Evolutionary conservation across 1,140 invertebrate species (phyloP), one percentile per base, ranked within the genome.

Genomic region (Bombus balteatus): DNA sequence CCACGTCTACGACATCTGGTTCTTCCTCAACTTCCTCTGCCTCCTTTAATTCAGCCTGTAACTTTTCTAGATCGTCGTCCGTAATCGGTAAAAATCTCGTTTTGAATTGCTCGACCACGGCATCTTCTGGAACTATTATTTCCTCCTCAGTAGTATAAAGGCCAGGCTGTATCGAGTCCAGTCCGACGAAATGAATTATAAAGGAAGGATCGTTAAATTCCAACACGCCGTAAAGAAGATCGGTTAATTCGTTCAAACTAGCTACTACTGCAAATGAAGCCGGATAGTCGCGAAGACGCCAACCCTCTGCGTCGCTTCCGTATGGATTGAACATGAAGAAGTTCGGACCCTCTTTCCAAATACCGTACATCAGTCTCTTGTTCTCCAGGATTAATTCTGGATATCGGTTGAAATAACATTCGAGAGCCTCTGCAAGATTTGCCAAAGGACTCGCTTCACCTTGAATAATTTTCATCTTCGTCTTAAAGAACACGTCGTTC

Each of bases 251-350:
- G 15, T 86, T 90, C 10, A 95, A 80, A 28, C 70, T 91, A 9
- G 92, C 91, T 0, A 87, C 90, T 0, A 94, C 91, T 1, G 86
- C 77, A 34, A 95, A 74, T 2, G 87, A 82, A 15, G 93, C 92
- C 0, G 94, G 91, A 34, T 85, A 43, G 13, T 81, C 86, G 6
- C 81, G 86, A 47, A 91, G 15, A 59, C 90, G 79, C 92, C 92
- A 94, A 41, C 94, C 94, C 25, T 94, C 90, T 1, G 65, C 25
- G 43, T 94, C 92, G 70, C 77, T 88, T 1, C 95, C 95, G 37
- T 95, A 95, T 57, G 93, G 91, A 91, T 95, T 95, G 34, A 95
- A 94, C 1, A 95, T 9, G 47, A 86, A 92, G 76, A 91, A 95
- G 87, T 0, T 78, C 79, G 57, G 85, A 0, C 34, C 81, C 0